A percentile compares a stretch with the other conserved stretches of the same genome.
Conservation (phyloP, 2,113 vertebrate genomes). For the Sorex fumeus region DNA sequence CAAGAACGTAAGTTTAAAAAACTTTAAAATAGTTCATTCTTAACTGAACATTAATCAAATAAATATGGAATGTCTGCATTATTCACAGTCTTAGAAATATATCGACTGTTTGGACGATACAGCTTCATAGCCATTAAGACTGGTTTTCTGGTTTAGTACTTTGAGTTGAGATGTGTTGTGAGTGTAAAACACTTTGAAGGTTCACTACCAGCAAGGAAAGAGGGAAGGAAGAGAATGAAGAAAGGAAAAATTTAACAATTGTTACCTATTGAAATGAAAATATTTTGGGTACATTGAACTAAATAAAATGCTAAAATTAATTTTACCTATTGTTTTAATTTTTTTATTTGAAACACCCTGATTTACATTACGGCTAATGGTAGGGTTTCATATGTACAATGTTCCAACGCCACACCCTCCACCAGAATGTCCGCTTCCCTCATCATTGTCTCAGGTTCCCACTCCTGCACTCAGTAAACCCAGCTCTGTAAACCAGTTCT, state of each 20-base stretch:
- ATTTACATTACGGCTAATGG: no score
- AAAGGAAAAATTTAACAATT: not conserved
- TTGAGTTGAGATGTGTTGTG: not conserved
- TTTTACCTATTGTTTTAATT: not conserved
- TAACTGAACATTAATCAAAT: not conserved
- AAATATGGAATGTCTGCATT: not conserved
- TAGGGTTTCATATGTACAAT: no score
- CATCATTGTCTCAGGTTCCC: no score
- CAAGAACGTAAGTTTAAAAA: conserved; percentile 12
- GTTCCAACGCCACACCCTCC: no score
- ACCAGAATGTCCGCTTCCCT: no score
- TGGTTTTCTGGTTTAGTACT: not conserved
- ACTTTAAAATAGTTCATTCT: not conserved
- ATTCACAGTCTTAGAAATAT: not conserved
- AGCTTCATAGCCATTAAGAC: no score
- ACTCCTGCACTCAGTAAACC: no score
- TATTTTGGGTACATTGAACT: not conserved
- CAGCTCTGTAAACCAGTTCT: no score
- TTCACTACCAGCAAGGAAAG: not conserved
- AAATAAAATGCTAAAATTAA: conserved; percentile 42
- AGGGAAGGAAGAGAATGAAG: not conserved
- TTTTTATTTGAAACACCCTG: no score
- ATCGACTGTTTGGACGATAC: no score
- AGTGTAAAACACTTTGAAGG: conserved; percentile 48
- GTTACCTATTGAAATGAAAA: not conserved